These are phyloP conservation scores for Thamnophis sirtalis DNA, from an alignment of 2,113 vertebrate species.

Conservation along the genomic window DNA sequence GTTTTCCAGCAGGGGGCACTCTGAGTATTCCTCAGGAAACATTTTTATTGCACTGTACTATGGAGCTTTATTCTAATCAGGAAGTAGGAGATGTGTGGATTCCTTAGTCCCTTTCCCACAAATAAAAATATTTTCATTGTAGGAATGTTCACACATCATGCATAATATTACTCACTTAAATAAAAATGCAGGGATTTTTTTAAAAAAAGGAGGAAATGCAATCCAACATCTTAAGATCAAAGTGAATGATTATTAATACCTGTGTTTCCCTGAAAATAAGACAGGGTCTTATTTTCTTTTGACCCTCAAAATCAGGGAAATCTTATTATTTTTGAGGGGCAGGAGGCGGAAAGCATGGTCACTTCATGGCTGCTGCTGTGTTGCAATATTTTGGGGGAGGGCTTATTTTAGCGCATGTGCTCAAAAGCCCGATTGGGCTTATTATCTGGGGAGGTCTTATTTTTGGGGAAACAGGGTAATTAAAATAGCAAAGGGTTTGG, in stretches of 20 bases:
- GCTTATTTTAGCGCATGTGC: too few relatives aligned
- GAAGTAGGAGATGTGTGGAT: neutral
- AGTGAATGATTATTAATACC: neutral
- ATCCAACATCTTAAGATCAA: neutral
- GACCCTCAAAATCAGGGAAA: too few relatives aligned
- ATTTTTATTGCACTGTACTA: neutral
- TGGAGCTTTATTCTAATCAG: neutral
- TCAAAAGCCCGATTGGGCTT: too few relatives aligned
- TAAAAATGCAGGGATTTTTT: neutral
- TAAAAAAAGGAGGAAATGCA: neutral
- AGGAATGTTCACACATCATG: neutral
- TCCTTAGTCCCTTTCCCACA: neutral
- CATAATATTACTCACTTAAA: neutral
- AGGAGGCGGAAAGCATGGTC: too few relatives aligned
- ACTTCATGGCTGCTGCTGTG: too few relatives aligned
- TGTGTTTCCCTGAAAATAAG: too few relatives aligned
- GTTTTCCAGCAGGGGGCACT: constrained; percentile 9
- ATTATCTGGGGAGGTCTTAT: too few relatives aligned
- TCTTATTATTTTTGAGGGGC: too few relatives aligned
- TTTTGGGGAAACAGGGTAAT: too few relatives aligned
- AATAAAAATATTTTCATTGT: neutral
- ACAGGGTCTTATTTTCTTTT: too few relatives aligned
- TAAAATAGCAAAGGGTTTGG: neutral
- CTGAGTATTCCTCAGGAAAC: neutral
- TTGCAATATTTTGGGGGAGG: too few relatives aligned